Conservation (phyloP, 2,888 invertebrate species). For the Argyresthia albistria region DNA sequence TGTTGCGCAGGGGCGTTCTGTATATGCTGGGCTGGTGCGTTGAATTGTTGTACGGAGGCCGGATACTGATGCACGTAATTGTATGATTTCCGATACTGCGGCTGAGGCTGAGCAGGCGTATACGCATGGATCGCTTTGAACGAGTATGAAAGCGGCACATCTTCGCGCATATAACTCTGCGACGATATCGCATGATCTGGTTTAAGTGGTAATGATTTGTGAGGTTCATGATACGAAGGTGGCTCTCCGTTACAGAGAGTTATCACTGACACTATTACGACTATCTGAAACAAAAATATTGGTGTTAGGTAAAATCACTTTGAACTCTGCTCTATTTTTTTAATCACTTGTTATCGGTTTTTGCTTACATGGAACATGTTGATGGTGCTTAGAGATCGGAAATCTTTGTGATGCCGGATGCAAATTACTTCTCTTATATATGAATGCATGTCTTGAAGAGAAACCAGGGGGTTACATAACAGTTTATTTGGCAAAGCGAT, state of each 20-base stretch:
- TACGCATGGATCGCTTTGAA: slow-evolving; percentile 7
- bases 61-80: background rate
- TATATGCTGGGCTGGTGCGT: background rate
- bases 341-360: background rate
- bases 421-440: slow-evolving; percentile 1
- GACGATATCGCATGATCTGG: slow-evolving; percentile 4
- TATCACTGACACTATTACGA: background rate
- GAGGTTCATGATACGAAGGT: background rate
- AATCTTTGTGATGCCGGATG: slow-evolving; percentile 2
- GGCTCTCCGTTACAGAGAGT: slow-evolving; percentile 2
- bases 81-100: background rate
- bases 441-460: background rate
- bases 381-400: slow-evolving; percentile 1
- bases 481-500: background rate
- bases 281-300: slow-evolving; percentile 5
- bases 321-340: no score
- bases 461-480: slow-evolving; percentile 1
- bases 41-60: background rate
- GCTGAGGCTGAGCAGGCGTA: background rate
- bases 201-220: background rate
- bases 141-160: slow-evolving; percentile 9
- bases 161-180: slow-evolving; percentile 5
- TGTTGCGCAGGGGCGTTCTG: background rate
- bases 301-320: background rate
- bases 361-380: slow-evolving; percentile 20